Conservation (phyloP, 2,797 vertebrate genomes). For the Enteromius argenteus region DNA sequence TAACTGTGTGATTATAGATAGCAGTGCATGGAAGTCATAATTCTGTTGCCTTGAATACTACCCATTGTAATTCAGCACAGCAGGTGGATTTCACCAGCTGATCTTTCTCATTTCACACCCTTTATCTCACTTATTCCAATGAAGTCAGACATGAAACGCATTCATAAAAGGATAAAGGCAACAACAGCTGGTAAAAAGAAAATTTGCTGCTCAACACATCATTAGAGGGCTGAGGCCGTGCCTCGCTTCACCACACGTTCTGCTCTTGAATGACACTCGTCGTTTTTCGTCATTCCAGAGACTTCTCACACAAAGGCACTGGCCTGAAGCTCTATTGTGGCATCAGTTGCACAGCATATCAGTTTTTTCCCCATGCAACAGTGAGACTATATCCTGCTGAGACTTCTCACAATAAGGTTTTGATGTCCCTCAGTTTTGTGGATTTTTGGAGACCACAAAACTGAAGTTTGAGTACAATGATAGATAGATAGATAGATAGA, state of each 20-base stretch:
- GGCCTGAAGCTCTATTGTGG: background rate
- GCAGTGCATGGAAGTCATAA: conserved; percentile 6
- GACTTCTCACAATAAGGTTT: background rate
- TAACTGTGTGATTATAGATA: conserved; percentile 19
- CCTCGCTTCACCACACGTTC: background rate
- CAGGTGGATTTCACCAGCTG: conserved; percentile 16
- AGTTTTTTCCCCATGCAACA: background rate
- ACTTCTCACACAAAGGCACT: conserved; percentile 7
- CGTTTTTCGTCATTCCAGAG: conserved; percentile 21
- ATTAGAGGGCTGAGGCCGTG: background rate
- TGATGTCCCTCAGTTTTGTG: background rate
- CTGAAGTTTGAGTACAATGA: too few relatives aligned
- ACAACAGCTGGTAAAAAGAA: conserved; percentile 34
- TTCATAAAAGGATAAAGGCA: conserved; percentile 27
- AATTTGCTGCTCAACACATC: conserved; percentile 25
- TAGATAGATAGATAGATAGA: too few relatives aligned
- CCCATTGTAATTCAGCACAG: background rate
- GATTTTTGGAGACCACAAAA: background rate
- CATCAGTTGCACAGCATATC: background rate
- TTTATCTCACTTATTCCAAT: conserved; percentile 28
- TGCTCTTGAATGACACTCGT: conserved; percentile 31
- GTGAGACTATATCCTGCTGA: background rate
- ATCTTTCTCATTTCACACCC: conserved; percentile 13
- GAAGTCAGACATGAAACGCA: conserved; percentile 5
- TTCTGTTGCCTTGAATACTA: background rate